Evolutionary conservation across 2,888 invertebrate species (phyloP), one percentile per base, ranked within the genome.

Genomic region (Leucophora obtusa): DNA sequence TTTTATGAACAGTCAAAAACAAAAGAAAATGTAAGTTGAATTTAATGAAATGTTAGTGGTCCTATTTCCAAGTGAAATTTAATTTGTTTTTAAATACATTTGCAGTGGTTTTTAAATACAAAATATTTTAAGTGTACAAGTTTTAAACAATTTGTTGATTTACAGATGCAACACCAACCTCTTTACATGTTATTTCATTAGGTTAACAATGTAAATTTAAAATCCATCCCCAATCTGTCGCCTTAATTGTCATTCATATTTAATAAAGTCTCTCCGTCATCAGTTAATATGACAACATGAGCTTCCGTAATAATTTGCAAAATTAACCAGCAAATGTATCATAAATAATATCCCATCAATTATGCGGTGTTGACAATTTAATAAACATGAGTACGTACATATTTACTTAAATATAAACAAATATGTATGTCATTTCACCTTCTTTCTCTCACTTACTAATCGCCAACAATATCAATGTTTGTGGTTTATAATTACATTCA

Each of bases 401-500:
- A 24, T 56, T 56, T 56, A 28, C n/a, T 56, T 28, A 28, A 28
- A 28, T 24, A 28, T 28, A 28, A 4, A 28, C 28, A 3, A 28
- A 28, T 24, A 28, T 28, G 28, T 28, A 24, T 24, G 28, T 28
- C 28, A 28, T 28, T 28, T 28, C 14, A 47, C 15, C n/a, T 47
- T 47, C 5, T n/a, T 47, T 3, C 14, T 38, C 14, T 2, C 38
- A 11, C 38, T 38, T 14, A 11, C 38, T 47, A 28, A 62, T 18
- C 66, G 50, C 68, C 69, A 77, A 54, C 66, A 60, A 53, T 81
- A 81, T 77, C 77, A 77, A 56, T 81, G 73, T 77, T 70, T 81
- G 81, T 15, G 81, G 81, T 62, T 81, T 77, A 66, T 77, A 77
- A 81, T 81, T 77, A 74, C 62, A 77, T 70, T 70, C 56, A 62